Evolutionary conservation across 92 coral and sea anemone species (phyloP), one percentile per base, ranked within the genome.

Genomic region (Porites lobata): DNA sequence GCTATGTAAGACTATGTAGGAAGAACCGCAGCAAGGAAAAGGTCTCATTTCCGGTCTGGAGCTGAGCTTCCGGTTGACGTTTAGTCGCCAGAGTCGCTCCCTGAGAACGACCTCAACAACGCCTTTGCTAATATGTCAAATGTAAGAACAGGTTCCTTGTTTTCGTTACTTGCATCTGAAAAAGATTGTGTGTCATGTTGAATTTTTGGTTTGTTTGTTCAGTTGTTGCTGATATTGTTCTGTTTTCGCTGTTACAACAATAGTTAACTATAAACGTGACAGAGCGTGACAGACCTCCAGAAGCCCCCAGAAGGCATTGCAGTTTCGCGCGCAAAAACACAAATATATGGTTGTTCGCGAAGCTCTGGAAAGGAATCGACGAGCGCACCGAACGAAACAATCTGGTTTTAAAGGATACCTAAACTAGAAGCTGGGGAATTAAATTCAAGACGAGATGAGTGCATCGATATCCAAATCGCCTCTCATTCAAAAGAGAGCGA

Each of bases 401-500:
- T 15, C 66, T 32, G 75, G n/a, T 26, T 38, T 69, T 29, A 18
- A 29, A 10, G 50, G 0, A 69, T 5, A 14, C 32, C 19, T 38
- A 54, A 4, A 17, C 57, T 8, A 72, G 19, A 19, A 72, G 50
- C 19, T 7, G 50, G 50, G 57, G 22, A 9, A 32, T 19, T 15
- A 7, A 57, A 29, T 68, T 13, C 52, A 9, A 8, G 32, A 6
- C 71, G 9, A 61, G 70, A 78, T 78, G 82, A 78, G 82, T 19
- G 56, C 59, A 78, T 7, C 82, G 71, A 78, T 78, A 38, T 61
- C 70, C 15, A 78, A 70, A 18, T 78, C 82, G 12, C 71, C 82
- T 78, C 43, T 32, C 9, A 54, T 78, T 2, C 68, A 58, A 38
- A 78, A 78, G 22, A 29, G 82, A 61, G n/a, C 82, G 57, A 43